These are phyloP conservation scores for Drosophila nikananu DNA, from an alignment of 1,140 invertebrate species.

Conservation along the genomic window DNA sequence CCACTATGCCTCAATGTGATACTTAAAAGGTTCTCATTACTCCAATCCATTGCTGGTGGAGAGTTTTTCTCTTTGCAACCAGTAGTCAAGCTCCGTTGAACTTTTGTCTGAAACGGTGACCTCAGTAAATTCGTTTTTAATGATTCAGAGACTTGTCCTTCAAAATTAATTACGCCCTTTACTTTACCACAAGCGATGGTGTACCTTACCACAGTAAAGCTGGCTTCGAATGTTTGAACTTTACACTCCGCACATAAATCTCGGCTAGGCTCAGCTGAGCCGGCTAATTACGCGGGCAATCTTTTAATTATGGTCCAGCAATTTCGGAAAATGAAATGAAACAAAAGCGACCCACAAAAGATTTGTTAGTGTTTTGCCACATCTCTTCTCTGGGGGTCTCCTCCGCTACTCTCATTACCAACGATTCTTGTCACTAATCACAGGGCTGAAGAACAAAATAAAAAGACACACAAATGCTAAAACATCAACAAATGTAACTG, in stretches of 20 bases:
- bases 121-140: constrained; percentile 55
- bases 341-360: constrained; percentile 57
- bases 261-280: constrained; percentile 39
- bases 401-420: constrained; percentile 53
- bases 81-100: constrained; percentile 39
- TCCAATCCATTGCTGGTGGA: not conserved
- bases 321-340: constrained; percentile 61
- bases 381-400: constrained; percentile 14
- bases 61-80: constrained; percentile 13
- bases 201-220: constrained; percentile 9
- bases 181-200: constrained; percentile 17
- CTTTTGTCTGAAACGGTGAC: constrained; percentile 24
- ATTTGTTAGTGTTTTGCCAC: constrained; percentile 38
- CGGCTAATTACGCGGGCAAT: constrained; percentile 70
- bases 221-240: constrained; percentile 37
- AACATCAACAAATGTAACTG: constrained; percentile 78
- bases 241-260: constrained; percentile 49
- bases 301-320: constrained; percentile 70
- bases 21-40: not conserved
- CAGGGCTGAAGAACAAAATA: constrained; percentile 72
- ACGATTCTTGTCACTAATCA: constrained; percentile 78
- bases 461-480: constrained; percentile 44
- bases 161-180: constrained; percentile 57
- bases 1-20: no score
- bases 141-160: constrained; percentile 49